Conservation (phyloP, 2,888 invertebrate genomes). For the Minunthozetes semirufus region DNA sequence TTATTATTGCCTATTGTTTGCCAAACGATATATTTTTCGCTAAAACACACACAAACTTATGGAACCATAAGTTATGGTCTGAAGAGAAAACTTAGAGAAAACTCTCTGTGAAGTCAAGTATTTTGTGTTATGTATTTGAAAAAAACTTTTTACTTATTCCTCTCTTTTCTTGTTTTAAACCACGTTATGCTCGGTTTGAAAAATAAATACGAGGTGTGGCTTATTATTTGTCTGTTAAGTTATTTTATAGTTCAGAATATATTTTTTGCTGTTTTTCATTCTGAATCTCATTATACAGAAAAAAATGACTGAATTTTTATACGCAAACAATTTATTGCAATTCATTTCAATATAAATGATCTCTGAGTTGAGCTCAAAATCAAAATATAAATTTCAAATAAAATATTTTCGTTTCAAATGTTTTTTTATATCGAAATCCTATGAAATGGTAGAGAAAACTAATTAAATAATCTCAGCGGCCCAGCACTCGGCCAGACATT, state of each 20-base stretch:
- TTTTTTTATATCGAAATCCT: too few species aligned
- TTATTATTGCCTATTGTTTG: conserved; percentile 6
- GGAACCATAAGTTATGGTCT: too few species aligned
- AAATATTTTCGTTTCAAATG: too few species aligned
- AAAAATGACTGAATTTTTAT: not conserved
- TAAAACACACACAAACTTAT: too few species aligned
- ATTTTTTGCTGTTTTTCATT: not conserved
- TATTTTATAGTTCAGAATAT: not conserved
- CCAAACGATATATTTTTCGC: not conserved
- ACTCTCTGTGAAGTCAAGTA: conserved; percentile 2
- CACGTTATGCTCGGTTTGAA: not conserved
- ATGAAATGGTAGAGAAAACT: too few species aligned
- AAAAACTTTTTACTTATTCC: not conserved
- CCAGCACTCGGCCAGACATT: too few species aligned
- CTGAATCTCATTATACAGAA: not conserved
- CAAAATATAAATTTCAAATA: too few species aligned
- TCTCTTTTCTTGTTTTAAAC: too few species aligned
- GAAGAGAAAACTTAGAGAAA: not conserved
- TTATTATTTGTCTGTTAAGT: conserved; percentile 7
- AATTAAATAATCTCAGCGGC: not conserved
- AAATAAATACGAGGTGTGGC: conserved; percentile 15
- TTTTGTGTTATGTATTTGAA: not conserved
- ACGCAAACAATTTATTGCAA: too few species aligned
- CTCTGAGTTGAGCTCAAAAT: too few species aligned
- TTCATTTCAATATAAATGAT: too few species aligned